A percentile compares a stretch with the other conserved stretches of the same genome.
These are phyloP conservation scores for Campaea margaritaria DNA, from an alignment of 2,888 invertebrate genomes.

Conservation along the genomic window DNA sequence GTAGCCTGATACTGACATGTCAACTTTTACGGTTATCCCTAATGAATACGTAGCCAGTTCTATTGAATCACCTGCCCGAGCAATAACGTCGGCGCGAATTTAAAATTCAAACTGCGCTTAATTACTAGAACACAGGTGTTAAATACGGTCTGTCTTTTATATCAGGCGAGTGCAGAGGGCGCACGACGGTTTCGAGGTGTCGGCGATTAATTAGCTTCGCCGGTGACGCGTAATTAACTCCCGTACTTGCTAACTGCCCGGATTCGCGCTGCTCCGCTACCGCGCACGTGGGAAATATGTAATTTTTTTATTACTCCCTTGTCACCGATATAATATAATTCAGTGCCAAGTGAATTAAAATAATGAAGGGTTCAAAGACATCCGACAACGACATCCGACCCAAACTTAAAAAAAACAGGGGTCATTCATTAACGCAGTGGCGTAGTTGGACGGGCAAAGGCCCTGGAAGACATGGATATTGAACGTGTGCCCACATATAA, in stretches of 20 bases:
- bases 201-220: constrained; percentile 63
- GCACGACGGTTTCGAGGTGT: constrained; percentile 42
- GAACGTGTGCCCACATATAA: no score
- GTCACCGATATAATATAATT: constrained; percentile 13
- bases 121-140: constrained; percentile 62
- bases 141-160: constrained; percentile 59
- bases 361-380: constrained; percentile 42
- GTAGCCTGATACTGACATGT: constrained; percentile 32
- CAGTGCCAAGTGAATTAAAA: constrained; percentile 35
- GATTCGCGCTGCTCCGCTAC: constrained; percentile 31
- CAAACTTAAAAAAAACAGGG: no score
- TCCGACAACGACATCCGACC: no score
- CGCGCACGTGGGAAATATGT: constrained; percentile 40
- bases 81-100: constrained; percentile 50
- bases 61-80: constrained; percentile 39
- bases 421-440: no score
- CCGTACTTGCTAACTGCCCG: constrained; percentile 50
- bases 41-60: constrained; percentile 37
- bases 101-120: constrained; percentile 60
- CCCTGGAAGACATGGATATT: no score
- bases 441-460: no score
- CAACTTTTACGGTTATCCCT: constrained; percentile 35
- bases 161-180: constrained; percentile 44
- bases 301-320: constrained; percentile 35
- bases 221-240: constrained; percentile 62